Conservation (phyloP, 1,140 invertebrate genomes). For the Triops longicaudatus region DNA sequence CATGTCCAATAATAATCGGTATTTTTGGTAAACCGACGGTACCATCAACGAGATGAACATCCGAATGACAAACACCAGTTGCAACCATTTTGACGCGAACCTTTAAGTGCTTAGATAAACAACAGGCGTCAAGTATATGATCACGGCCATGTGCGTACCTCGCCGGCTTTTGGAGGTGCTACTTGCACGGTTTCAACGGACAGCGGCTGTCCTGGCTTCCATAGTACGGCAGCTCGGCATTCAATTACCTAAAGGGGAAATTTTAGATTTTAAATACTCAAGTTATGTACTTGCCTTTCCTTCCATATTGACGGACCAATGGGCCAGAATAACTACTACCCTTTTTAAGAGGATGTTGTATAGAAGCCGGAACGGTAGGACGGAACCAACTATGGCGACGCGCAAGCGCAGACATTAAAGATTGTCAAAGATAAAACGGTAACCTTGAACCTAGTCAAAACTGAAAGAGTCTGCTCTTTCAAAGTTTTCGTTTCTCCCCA, state of each 20-base stretch:
- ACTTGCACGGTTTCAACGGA: conserved; percentile 86
- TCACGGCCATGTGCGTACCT: background rate
- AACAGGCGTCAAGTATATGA: background rate
- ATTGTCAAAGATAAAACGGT: too few relatives aligned
- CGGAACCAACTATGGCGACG: too few relatives aligned
- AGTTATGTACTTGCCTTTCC: background rate
- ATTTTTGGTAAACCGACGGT: conserved; percentile 44
- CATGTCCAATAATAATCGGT: conserved; percentile 44
- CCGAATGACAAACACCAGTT: conserved; percentile 49
- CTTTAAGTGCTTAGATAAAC: background rate
- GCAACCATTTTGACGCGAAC: conserved; percentile 37
- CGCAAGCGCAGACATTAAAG: too few relatives aligned
- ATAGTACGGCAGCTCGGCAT: conserved; percentile 85
- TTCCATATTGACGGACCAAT: background rate
- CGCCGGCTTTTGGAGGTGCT: conserved; percentile 71
- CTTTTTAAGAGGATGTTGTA: background rate
- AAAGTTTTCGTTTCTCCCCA: too few relatives aligned
- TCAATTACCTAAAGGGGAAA: conserved; percentile 55
- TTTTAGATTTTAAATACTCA: background rate
- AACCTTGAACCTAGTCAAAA: too few relatives aligned
- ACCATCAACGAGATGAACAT: conserved; percentile 44
- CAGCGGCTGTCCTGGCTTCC: conserved; percentile 77
- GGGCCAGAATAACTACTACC: background rate
- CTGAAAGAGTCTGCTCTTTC: too few relatives aligned
- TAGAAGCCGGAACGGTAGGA: background rate